Conservation (phyloP, 2,113 vertebrate species). For the Riparia riparia region DNA sequence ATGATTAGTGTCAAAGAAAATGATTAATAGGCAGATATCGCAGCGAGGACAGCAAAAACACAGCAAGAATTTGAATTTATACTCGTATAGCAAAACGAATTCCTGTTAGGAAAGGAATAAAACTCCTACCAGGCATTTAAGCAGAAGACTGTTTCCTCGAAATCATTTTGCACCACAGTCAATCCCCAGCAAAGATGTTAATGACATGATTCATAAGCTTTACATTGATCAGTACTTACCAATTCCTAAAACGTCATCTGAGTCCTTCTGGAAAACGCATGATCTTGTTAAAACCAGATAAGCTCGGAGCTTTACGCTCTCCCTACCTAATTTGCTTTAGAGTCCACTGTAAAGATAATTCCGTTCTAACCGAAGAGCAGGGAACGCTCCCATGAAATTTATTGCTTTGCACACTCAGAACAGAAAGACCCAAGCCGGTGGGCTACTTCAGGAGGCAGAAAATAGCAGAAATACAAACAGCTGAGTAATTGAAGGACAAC, state of each 20-base stretch:
- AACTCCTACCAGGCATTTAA: background rate
- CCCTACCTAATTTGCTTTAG: background rate
- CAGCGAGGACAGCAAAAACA: background rate
- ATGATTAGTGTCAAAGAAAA: constrained; percentile 13
- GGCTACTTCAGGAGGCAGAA: background rate
- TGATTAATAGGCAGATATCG: background rate
- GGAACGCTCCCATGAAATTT: background rate
- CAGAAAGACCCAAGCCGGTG: background rate
- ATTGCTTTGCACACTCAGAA: background rate
- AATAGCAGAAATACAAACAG: background rate
- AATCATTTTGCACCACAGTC: background rate
- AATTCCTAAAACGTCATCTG: background rate
- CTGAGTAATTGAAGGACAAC: background rate
- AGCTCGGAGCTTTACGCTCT: background rate
- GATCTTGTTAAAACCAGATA: background rate
- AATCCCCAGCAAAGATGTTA: background rate
- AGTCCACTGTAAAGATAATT: background rate
- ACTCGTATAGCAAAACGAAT: background rate
- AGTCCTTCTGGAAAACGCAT: constrained; percentile 13
- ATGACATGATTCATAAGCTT: background rate
- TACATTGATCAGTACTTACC: constrained; percentile 49
- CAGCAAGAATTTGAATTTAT: background rate
- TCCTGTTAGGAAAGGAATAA: background rate
- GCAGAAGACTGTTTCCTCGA: background rate
- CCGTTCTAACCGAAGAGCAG: background rate